A percentile compares a stretch with the other conserved stretches of the same genome.
phyloP scores from a whole-genome alignment of 2,113 vertebrate genomes.

The Ammodytes marinus region DNA sequence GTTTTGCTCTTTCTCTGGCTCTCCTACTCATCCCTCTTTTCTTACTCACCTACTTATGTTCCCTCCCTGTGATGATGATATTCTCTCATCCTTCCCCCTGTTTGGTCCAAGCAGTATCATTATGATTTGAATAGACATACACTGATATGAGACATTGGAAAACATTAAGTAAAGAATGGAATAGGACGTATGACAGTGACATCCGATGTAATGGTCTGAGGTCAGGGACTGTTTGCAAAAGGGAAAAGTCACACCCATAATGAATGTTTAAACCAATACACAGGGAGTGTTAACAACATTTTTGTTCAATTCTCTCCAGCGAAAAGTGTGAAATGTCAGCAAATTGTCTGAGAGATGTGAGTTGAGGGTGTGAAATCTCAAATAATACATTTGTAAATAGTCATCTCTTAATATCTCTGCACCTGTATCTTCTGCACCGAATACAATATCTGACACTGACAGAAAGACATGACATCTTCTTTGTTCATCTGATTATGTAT shows the following conservation, averaged over 20 bases:
- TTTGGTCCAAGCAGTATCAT: conserved; percentile 39
- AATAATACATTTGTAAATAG: neutral
- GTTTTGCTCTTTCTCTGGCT: neutral
- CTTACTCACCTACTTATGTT: conserved; percentile 21
- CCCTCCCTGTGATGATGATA: conserved; percentile 17
- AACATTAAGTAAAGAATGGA: neutral
- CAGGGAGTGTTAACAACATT: conserved; percentile 1
- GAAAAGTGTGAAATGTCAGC: conserved; percentile 12
- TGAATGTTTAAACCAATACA: conserved; percentile 9
- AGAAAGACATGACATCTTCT: neutral
- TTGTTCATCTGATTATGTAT: neutral
- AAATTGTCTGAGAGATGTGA: neutral
- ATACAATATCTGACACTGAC: neutral
- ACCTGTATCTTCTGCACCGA: neutral
- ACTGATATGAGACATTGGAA: conserved; percentile 16
- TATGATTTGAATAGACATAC: conserved; percentile 62
- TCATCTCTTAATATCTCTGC: neutral
- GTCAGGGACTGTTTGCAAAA: conserved; percentile 11
- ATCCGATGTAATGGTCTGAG: conserved; percentile 7
- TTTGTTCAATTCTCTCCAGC: conserved; percentile 13
- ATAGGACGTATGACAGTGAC: neutral
- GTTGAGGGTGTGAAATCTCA: conserved; percentile 19
- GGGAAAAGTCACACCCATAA: conserved; percentile 33
- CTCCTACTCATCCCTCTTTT: conserved; percentile 12
- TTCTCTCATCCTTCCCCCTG: neutral